phyloP scores from a whole-genome alignment of 2,113 vertebrate genomes.

The Thamnaconus septentrionalis region DNA sequence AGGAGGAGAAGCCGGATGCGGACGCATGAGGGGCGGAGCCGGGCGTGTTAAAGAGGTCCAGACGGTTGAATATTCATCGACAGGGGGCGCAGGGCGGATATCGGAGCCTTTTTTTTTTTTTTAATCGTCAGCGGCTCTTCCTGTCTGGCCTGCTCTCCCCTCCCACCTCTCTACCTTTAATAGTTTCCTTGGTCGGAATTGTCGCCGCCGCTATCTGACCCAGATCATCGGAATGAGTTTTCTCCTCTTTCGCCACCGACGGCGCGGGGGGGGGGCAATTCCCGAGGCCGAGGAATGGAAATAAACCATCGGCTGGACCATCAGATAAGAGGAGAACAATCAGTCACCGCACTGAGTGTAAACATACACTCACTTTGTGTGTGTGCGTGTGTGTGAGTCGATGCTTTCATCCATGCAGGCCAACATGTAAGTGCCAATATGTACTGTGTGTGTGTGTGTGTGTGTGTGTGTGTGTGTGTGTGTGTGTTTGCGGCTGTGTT shows the following conservation, averaged over 20 bases:
- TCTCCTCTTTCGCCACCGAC: constrained; percentile 32
- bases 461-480: constrained; percentile 21
- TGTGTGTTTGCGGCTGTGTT: constrained; percentile 28
- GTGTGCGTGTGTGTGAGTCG: constrained; percentile 10
- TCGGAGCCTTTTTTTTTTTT: constrained; percentile 48
- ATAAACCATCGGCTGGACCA: constrained; percentile 67
- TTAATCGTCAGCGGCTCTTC: constrained; percentile 43
- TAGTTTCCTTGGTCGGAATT: constrained; percentile 46
- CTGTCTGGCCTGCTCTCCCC: constrained; percentile 14
- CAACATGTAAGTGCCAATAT: constrained; percentile 28
- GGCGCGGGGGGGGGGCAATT: constrained; percentile 45
- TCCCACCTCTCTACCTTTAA: constrained; percentile 37
- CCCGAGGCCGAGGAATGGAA: constrained; percentile 53
- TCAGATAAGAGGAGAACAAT: constrained; percentile 75
- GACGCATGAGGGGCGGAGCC: no score
- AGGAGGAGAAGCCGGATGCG: no score
- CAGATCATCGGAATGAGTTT: constrained; percentile 72
- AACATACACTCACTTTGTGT: constrained; percentile 29
- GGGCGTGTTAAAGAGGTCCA: no score
- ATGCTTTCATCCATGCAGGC: constrained; percentile 5
- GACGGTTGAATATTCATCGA: constrained; percentile 50
- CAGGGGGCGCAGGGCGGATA: constrained; percentile 12
- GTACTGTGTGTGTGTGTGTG: not conserved
- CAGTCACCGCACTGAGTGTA: constrained; percentile 57
- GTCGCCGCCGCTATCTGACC: constrained; percentile 62